Evolutionary conservation across 2,888 invertebrate genomes (phyloP), one percentile per base, ranked within the genome.

Genomic region (Oasisia sp.): DNA sequence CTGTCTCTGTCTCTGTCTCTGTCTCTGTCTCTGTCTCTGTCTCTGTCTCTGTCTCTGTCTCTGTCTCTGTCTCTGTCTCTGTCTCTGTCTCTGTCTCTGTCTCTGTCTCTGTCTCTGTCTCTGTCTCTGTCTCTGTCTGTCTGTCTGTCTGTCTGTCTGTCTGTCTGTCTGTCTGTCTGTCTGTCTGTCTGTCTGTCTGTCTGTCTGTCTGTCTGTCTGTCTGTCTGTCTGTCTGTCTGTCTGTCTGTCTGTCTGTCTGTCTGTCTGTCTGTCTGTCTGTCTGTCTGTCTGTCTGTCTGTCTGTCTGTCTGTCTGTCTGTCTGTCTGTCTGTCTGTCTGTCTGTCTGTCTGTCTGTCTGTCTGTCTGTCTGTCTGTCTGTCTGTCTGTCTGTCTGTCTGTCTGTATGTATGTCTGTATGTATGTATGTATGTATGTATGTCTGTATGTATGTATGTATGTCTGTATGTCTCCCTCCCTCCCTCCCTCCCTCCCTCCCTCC

Each of bases 111-210:
- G 14, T 8, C 90, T 12, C 90, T 8, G 14, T 8, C 90, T 58
- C 74, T 27, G 56, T 11, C 74, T 58, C 91, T 32, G 56, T 32
- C 74, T 58, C 74, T 19, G 32, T 12, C 38, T 91, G 91, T 3
- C 91, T n/a, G 3, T 91, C 92, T 12, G 90, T 3, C 32, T 50
- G 91, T 91, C 45, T 90, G 91, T 91, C 32, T 32, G 14, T 32
- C 27, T 9, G 0, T 56, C 7, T 19, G 7, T 9, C 56, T 56
- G 14, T 19, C 56, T 9, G 2, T 38, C 2, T 38, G 2, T 4
- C 38, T 38, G 38, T 38, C 38, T 4, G n/a, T n/a, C n/a, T n/a
- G n/a, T n/a, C n/a, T n/a, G n/a, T n/a, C n/a, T n/a, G n/a, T n/a
- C n/a, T n/a, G n/a, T n/a, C n/a, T n/a, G n/a, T n/a, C n/a, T n/a